Evolutionary conservation across 2,113 vertebrate species (phyloP), one percentile per base, ranked within the genome.

Genomic region (Eurypyga helias): DNA sequence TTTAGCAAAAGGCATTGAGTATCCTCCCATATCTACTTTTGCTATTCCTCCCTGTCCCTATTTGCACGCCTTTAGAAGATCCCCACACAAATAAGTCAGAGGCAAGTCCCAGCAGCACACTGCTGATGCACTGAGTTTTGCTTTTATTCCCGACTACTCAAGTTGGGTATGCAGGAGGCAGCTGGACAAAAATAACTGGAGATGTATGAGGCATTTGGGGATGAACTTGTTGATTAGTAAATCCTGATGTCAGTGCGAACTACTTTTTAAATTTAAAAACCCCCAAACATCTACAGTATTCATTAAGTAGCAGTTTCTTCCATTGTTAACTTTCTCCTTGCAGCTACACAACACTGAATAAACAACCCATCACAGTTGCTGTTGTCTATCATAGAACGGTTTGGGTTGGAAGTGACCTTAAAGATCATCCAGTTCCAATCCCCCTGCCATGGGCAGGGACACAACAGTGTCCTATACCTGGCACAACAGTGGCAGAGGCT

Each of bases 21-120:
- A 46, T 33, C 14, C 81, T 16, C 31, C 19, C 1, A 1, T 23
- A 62, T 10, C 16, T 38, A 10, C 1, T 0, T 0, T 41, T 16
- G 17, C 11, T 18, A 6, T 38, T 76, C 3, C n/a, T 8, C 14
- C n/a, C 7, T 15, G 10, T 1, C 10, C 7, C 14, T 12, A 0
- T 8, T 20, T 19, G 25, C 19, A 19, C 4, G 7, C 8, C 20
- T 76, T 66, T 41, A 46, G 19, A 75, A 76, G 15, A 41, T 17
- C 31, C 3, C 46, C 48, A 38, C 43, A 13, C 4, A 3, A 83
- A 7, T n/a, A 51, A 54, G 23, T 21, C 60, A 64, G 46, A 72
- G 8, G 7, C 2, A 2, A 90, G 23, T 41, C 38, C 55, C 65
- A 52, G 38, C 17, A 92, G 28, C 33, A 57, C 0, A 0, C 34